Evolutionary conservation across 1,140 invertebrate genomes (phyloP), one percentile per base, ranked within the genome.

Genomic region (Manduca sexta): DNA sequence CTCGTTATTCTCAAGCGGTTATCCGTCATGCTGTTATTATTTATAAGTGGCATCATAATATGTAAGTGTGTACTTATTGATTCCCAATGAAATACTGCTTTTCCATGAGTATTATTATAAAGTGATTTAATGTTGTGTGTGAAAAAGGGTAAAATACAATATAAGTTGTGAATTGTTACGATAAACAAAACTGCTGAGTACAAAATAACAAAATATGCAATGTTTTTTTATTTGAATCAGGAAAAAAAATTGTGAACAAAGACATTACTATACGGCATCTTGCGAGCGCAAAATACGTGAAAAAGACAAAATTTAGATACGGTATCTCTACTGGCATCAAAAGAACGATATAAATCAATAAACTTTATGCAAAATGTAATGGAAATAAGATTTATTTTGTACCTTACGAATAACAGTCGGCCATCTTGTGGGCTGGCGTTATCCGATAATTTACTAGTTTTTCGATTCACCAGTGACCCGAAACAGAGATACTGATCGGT

Each of bases 321-420:
- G 44, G 17, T 46, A 43, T 16, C 11, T 48, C 45, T 55, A 60
- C 51, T 45, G 16, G 47, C 21, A 50, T 38, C 41, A 50, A 40
- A 49, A 46, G 14, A 48, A 49, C 43, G 52, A 49, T 15, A 33
- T 33, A 52, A 60, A 41, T 40, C 38, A 40, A 40, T 40, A 8
- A 18, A 40, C 16, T 8, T 17, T 3, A 18, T 14, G 38, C 16
- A 17, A 47, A 56, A 52, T 29, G 31, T 26, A 50, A 48, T 41
- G 57, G 42, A 66, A 67, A 70, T 71, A 74, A 73, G 58, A 69
- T 68, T 70, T 74, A 69, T 74, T 74, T 16, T 73, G 64, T 85
- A 85, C 81, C 79, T 85, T 82, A 85, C 79, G 81, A 85, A 84
- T 78, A 84, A 83, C 77, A 83, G 82, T 82, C 82, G 82, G 82